Evolutionary conservation across 2,113 vertebrate genomes (phyloP).

Genomic region (Erythrolamprus reginae): DNA sequence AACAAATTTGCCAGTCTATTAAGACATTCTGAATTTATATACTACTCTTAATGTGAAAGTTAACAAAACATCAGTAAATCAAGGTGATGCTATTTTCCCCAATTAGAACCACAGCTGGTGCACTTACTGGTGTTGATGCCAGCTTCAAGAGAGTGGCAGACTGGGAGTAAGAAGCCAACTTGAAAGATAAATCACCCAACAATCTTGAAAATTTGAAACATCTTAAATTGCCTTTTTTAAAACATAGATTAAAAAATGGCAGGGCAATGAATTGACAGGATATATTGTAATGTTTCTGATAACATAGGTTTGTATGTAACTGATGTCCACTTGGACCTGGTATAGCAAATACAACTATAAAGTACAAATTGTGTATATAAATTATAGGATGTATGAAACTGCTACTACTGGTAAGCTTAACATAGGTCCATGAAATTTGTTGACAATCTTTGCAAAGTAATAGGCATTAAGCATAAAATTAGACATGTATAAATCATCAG

Average conservation of each 20-base stretch:
- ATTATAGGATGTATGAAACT: background rate
- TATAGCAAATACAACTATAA: background rate
- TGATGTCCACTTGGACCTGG: background rate
- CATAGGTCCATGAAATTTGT: background rate
- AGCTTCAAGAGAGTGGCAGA: background rate
- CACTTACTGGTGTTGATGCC: background rate
- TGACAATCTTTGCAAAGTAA: background rate
- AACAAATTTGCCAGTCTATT: background rate
- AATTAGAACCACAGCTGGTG: background rate
- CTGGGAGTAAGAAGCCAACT: background rate
- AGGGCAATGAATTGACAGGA: background rate
- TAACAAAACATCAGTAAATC: background rate
- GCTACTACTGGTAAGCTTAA: background rate
- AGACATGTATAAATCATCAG: background rate
- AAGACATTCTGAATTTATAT: background rate
- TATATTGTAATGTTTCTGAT: background rate
- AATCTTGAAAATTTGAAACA: background rate
- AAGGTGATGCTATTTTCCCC: background rate
- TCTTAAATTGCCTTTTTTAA: background rate
- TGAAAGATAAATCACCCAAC: background rate
- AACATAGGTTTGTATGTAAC: background rate
- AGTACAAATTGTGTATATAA: background rate
- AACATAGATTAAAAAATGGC: background rate
- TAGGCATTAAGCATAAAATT: background rate
- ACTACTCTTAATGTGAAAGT: background rate